These are phyloP conservation scores for Protodeltote pygarga DNA, from an alignment of 2,888 invertebrate species.

Conservation along the genomic window DNA sequence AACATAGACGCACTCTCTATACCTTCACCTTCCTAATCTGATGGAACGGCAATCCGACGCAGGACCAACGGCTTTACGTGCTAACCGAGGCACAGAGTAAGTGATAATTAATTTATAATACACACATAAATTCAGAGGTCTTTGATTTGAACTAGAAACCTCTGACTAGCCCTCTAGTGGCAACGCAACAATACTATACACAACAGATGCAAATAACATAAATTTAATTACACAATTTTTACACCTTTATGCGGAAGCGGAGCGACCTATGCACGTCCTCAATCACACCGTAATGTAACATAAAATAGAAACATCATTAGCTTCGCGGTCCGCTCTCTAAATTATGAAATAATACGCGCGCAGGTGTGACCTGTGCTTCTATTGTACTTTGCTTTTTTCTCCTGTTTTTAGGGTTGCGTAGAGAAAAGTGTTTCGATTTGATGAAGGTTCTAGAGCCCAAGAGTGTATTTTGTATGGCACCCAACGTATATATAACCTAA, in stretches of 20 bases:
- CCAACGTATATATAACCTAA: too few species aligned
- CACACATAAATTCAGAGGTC: too few species aligned
- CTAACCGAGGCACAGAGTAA: too few species aligned
- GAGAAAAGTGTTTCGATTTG: background rate
- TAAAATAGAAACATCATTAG: conserved; percentile 68
- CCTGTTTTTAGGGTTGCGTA: conserved; percentile 48
- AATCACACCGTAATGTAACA: conserved; percentile 56
- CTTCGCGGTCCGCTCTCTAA: conserved; percentile 56
- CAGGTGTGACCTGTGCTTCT: conserved; percentile 65
- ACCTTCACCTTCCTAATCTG: too few species aligned
- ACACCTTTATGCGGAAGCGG: conserved; percentile 33
- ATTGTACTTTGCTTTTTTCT: conserved; percentile 50
- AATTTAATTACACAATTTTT: conserved; percentile 39
- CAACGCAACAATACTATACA: too few species aligned
- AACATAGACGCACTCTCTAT: too few species aligned
- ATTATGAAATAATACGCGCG: conserved; percentile 71
- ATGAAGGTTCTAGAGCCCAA: background rate
- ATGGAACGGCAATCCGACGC: too few species aligned
- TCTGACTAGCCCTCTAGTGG: too few species aligned
- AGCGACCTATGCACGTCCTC: conserved; percentile 49
- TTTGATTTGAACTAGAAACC: too few species aligned
- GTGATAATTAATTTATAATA: too few species aligned
- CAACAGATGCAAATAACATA: conserved; percentile 27
- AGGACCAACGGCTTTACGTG: too few species aligned
- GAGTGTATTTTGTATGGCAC: too few species aligned